Evolutionary conservation across 2,797 vertebrate species (phyloP).

Genomic region (Myotis findleyi): DNA sequence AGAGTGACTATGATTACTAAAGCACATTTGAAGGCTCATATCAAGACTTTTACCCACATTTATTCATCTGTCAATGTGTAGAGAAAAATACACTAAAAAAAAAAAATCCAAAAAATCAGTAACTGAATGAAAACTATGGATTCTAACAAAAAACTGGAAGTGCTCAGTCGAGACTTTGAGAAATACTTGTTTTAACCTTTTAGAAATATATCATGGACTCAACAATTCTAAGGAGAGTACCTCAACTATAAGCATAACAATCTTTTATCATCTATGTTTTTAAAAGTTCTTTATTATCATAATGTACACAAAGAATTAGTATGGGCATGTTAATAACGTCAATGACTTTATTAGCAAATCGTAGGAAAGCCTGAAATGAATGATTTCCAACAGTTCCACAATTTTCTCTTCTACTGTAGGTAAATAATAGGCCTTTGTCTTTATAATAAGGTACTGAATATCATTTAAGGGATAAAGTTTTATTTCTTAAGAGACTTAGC

Average conservation of each 20-base stretch:
- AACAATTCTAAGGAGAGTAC: slow-evolving; percentile 2
- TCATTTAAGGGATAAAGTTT: slow-evolving; percentile 24
- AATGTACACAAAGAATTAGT: slow-evolving; percentile 28
- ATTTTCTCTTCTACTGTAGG: background rate
- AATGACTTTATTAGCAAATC: slow-evolving; percentile 38
- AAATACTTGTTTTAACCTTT: slow-evolving; percentile 51
- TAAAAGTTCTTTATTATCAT: slow-evolving; percentile 26
- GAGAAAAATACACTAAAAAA: slow-evolving; percentile 63
- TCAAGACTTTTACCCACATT: background rate
- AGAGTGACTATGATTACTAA: slow-evolving; percentile 78
- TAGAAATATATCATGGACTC: background rate
- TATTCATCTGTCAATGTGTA: slow-evolving; percentile 23
- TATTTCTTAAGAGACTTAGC: background rate
- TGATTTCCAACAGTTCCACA: background rate
- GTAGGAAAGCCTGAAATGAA: slow-evolving; percentile 29
- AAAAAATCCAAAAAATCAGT: slow-evolving; percentile 6
- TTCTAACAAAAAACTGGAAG: slow-evolving; percentile 49
- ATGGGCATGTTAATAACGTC: slow-evolving; percentile 6
- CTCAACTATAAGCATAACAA: background rate
- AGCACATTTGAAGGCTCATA: slow-evolving; percentile 53
- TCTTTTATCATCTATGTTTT: slow-evolving; percentile 6
- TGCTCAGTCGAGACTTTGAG: background rate
- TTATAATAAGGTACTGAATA: background rate
- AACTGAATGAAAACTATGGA: slow-evolving; percentile 35
- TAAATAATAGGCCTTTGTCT: slow-evolving; percentile 9